Evolutionary conservation across 2,113 vertebrate genomes (phyloP), one percentile per base, ranked within the genome.

Genomic region (Psephotus haematonotus): DNA sequence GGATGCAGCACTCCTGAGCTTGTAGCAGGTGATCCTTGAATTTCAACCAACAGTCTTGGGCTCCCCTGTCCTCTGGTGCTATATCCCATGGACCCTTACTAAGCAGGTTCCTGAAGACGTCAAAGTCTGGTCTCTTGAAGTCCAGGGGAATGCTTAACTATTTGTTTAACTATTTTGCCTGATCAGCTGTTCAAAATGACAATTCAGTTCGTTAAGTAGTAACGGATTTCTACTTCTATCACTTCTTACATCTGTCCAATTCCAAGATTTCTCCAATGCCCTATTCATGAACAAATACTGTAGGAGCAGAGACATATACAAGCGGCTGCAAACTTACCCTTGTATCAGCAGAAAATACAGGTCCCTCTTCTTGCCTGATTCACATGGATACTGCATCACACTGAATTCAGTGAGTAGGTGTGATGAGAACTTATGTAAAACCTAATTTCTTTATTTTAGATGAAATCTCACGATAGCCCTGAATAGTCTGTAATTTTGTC

Each of bases 361-460:
- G 11, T 64, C 5, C 5, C 13, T 3, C 10, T 70, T 41, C 24
- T 37, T 27, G 13, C 10, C 17, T 46, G 10, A 59, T 46, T 63
- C 11, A 20, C 6, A 9, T 0, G 1, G 12, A 5, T 17, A 9
- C 6, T 22, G 15, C 5, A 12, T 15, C 6, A 16, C 10, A 4
- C 7, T 1, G 2, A 1, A 9, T 43, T 62, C 0, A 0, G 4
- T 33, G 47, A 35, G 8, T 13, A 3, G 6, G 10, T 44, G 11
- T 35, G 74, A 64, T 10, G 9, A 59, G 13, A 60, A 1, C 1
- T 29, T 43, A 63, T 17, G 28, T 59, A 23, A 71, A 75, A 60
- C 9, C 8, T 31, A 25, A 17, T 31, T 64, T 22, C 5, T 71
- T 64, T 62, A 17, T 64, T 76, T 85, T 17, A 41, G 13, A n/a